A percentile compares a stretch with the other conserved stretches of the same genome.
Conservation (phyloP, 2,888 invertebrate species). For the Tiphia femorata region DNA sequence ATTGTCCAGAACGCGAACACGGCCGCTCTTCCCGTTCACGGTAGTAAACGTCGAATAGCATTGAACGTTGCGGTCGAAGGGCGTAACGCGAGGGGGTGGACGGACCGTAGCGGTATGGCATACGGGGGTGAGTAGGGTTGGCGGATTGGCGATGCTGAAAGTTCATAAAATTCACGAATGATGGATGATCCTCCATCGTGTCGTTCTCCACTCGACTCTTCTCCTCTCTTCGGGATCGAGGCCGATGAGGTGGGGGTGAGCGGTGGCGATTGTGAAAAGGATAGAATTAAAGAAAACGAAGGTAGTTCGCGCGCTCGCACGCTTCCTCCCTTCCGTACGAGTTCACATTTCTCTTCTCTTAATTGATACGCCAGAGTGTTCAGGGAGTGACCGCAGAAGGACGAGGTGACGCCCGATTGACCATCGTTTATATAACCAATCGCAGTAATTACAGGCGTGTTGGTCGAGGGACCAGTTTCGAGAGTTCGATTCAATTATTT, state of each 20-base stretch:
- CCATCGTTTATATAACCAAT: no score
- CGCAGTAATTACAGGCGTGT: neutral
- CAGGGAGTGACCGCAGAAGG: no score
- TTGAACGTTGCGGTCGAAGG: neutral
- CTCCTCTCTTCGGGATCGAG: neutral
- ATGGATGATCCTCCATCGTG: conserved; percentile 27
- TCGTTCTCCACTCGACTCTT: no score
- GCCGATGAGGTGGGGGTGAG: no score
- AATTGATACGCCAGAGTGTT: no score
- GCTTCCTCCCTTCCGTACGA: no score
- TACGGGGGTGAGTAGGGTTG: conserved; percentile 1
- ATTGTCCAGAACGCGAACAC: neutral
- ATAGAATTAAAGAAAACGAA: no score
- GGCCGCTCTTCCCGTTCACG: neutral
- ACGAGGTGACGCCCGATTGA: no score
- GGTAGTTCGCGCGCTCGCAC: no score
- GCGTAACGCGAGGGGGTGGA: neutral
- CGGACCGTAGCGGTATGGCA: neutral
- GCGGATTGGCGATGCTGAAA: conserved; percentile 15
- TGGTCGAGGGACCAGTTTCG: neutral
- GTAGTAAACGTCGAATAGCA: no score
- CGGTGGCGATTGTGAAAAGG: conserved; percentile 13
- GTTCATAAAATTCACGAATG: conserved; percentile 24
- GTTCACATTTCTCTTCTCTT: no score
- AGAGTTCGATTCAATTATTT: conserved; percentile 4